phyloP scores from a whole-genome alignment of 2,797 vertebrate genomes.

The Lagodon rhomboides region DNA sequence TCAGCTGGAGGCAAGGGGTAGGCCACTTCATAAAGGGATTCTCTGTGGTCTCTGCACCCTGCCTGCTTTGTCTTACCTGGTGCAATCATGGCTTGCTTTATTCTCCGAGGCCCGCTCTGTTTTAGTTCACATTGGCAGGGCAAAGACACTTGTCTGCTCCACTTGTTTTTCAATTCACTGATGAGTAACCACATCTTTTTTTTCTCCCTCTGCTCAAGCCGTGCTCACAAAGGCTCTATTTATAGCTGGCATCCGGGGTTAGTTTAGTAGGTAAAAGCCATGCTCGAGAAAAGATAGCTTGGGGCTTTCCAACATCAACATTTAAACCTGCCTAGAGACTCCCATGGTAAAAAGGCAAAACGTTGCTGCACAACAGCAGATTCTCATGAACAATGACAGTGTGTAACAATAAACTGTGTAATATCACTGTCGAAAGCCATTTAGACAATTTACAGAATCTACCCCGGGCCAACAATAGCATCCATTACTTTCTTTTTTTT shows the following conservation, averaged over 20 bases:
- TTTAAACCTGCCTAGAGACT: constrained; percentile 68
- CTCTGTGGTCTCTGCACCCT: constrained; percentile 73
- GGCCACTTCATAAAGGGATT: constrained; percentile 77
- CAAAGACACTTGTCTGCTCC: constrained; percentile 80
- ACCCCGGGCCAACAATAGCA: constrained; percentile 16
- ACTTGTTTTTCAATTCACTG: constrained; percentile 82
- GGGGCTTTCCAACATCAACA: constrained; percentile 76
- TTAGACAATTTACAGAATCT: constrained; percentile 43
- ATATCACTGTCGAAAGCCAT: constrained; percentile 42
- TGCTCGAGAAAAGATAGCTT: constrained; percentile 60
- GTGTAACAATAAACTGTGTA: constrained; percentile 49
- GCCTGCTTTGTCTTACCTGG: constrained; percentile 78
- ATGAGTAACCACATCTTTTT: constrained; percentile 75
- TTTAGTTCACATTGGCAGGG: constrained; percentile 69
- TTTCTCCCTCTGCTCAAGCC: constrained; percentile 58
- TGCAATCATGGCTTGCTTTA: constrained; percentile 69
- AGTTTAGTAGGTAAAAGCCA: constrained; percentile 76
- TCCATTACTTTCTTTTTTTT: constrained; percentile 7
- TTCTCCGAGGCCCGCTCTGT: constrained; percentile 66
- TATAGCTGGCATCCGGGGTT: constrained; percentile 76
- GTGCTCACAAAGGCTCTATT: constrained; percentile 75
- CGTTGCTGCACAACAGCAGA: constrained; percentile 39
- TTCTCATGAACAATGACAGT: constrained; percentile 43
- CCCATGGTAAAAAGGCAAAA: constrained; percentile 48
- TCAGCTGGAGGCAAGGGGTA: constrained; percentile 76